phyloP scores from a whole-genome alignment of 2,113 vertebrate species.

The Dromiciops gliroides region DNA sequence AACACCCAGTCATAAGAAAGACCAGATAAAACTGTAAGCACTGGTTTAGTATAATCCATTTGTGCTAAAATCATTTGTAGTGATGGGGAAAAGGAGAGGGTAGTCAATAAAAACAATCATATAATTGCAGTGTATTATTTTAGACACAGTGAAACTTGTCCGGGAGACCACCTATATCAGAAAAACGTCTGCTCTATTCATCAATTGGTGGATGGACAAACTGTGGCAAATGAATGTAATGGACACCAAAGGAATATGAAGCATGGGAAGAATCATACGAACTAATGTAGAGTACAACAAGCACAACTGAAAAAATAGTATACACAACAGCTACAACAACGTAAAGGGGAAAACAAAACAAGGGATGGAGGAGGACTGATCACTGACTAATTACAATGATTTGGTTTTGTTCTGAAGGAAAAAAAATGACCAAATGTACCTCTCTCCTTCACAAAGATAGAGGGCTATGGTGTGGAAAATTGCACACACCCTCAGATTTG shows the following conservation, averaged over 20 bases:
- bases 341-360: background rate
- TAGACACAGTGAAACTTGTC: background rate
- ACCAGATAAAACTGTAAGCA: background rate
- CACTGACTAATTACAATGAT: no score
- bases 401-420: no score
- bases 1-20: background rate
- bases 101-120: background rate
- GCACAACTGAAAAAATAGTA: background rate
- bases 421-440: no score
- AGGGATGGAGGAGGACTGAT: no score
- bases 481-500: no score
- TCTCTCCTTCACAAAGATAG: no score
- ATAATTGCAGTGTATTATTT: background rate
- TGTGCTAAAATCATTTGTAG: background rate
- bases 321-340: background rate
- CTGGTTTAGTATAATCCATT: background rate
- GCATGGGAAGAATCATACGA: background rate
- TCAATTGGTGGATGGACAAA: background rate
- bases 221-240: background rate
- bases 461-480: no score
- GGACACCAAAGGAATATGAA: background rate
- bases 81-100: background rate
- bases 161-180: background rate
- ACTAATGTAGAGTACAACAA: background rate
- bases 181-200: background rate